Evolutionary conservation across 2,113 vertebrate species (phyloP).

Genomic region (Chionomys nivalis): DNA sequence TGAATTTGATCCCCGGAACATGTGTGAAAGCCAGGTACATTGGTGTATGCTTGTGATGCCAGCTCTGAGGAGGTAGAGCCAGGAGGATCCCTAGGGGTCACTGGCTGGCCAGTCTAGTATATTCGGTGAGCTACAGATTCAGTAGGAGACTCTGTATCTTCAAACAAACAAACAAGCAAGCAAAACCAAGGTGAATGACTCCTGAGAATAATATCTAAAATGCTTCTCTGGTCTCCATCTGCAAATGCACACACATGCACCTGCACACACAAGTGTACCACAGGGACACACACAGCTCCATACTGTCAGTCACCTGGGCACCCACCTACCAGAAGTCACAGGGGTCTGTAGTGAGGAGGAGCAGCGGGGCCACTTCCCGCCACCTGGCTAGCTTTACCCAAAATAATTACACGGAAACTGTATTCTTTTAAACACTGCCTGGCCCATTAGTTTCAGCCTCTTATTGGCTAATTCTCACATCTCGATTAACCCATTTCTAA

Average conservation of each 20-base stretch:
- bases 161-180: neutral
- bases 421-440: too few relatives aligned
- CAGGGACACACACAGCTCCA: neutral
- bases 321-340: neutral
- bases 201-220: neutral
- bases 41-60: too few relatives aligned
- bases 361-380: too few relatives aligned
- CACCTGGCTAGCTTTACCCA: too few relatives aligned
- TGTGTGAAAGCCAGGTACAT: neutral
- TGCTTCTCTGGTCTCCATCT: neutral
- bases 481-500: too few relatives aligned
- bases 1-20: neutral
- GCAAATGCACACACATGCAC: neutral
- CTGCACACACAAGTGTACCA: neutral
- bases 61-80: neutral
- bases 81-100: neutral
- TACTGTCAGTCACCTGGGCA: neutral
- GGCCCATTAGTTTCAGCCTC: too few relatives aligned
- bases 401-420: too few relatives aligned
- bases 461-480: too few relatives aligned
- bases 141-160: neutral
- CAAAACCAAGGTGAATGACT: neutral
- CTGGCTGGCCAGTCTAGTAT: neutral
- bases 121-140: neutral
- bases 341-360: too few relatives aligned